Base-by-base conservation (phyloP, 2,888 invertebrate species). In the Rugalucina vietnamica region DNA sequence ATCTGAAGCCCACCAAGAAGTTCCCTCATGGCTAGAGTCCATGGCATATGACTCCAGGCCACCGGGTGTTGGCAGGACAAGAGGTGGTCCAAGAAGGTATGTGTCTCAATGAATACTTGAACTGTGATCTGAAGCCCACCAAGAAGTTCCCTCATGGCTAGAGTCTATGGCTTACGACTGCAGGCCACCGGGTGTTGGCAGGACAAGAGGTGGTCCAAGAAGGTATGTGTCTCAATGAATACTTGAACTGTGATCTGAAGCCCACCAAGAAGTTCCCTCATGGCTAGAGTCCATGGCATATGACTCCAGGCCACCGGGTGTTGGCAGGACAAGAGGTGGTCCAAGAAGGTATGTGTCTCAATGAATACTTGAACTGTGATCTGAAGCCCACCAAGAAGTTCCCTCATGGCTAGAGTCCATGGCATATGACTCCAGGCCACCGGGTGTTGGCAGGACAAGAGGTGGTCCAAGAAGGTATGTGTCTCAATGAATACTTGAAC, bases 361-460 rank as follows among this genome's bases (percentile, higher is more conserved):
- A n/a, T n/a, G n/a, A n/a, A n/a, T n/a, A n/a, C n/a, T n/a, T n/a
- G 98, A 99, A 94, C 96, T 99, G 91, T 96, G 99, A 88, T 96
- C 97, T 71, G 99, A 99, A 95, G 97, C 99, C 39, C 99, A 99
- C 94, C 99, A 99, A 95, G 98, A 98, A 93, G 96, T 98, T 91
- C 99, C 99, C 21, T 96, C 95, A 43, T 98, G 97, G 97, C 95
- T 98, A 88, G 97, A 97, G 91, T 96, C 96, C 85, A 96, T 97
- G 95, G 96, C 96, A 81, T 93, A 93, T 78, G 94, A 94, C 82
- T 88, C 92, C 37, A 87, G 92, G 21, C 90, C 90, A 1, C 57
- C 87, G 39, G 88, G 89, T 43, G 57, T 84, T 2, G 60, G 84
- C 21, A 86, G 88, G 71, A 76, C 76, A 12, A 74, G 91, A 29